Evolutionary conservation across 2,797 vertebrate genomes (phyloP).

Genomic region (Anguilla marmorata): DNA sequence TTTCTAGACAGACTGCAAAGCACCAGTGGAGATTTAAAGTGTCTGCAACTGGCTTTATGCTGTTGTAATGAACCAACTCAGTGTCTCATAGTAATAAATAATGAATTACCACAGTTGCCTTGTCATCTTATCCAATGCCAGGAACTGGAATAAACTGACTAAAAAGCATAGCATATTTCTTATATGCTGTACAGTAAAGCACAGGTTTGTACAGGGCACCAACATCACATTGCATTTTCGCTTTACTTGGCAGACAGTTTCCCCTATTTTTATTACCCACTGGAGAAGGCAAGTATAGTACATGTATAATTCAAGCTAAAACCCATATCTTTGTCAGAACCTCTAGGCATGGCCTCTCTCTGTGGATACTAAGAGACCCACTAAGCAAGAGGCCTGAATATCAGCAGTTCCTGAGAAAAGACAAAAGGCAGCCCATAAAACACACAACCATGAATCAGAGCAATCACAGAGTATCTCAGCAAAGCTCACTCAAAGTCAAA

Average conservation of each 20-base stretch:
- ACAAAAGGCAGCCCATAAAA: too few species aligned
- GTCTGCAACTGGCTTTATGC: not conserved
- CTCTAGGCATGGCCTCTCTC: not conserved
- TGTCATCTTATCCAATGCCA: not conserved
- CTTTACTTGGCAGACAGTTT: not conserved
- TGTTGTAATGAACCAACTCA: not conserved
- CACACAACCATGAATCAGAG: too few species aligned
- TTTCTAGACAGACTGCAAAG: constrained; percentile 2
- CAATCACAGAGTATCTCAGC: too few species aligned
- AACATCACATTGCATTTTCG: not conserved
- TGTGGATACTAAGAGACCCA: not conserved
- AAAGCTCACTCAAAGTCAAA: too few species aligned
- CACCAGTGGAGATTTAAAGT: not conserved
- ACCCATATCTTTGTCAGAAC: not conserved
- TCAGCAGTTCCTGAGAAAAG: too few species aligned
- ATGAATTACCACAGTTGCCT: not conserved
- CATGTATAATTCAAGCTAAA: not conserved
- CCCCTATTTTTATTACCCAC: not conserved
- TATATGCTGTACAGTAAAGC: not conserved
- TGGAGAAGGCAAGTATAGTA: too few species aligned
- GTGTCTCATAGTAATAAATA: not conserved
- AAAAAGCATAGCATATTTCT: not conserved
- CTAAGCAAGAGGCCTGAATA: too few species aligned
- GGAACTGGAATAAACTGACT: not conserved
- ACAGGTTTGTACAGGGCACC: not conserved